A percentile compares a stretch with the other conserved stretches of the same genome.
Conservation (phyloP, 2,888 invertebrate species). For the Cistogaster globosa region DNA sequence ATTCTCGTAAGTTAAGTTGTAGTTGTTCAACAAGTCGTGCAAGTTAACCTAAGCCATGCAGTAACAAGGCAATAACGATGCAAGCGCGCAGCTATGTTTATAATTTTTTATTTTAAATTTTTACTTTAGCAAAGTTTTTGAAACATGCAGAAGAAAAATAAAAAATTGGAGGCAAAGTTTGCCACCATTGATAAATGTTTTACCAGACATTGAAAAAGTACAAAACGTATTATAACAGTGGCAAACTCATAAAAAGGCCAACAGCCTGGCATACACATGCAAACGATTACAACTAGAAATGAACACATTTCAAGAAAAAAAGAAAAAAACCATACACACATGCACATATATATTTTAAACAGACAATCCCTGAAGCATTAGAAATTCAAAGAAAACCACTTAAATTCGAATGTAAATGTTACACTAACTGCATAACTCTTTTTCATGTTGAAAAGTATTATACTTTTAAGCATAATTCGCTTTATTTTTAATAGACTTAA, state of each 20-base stretch:
- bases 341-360: not conserved
- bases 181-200: slow-evolving; percentile 69
- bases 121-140: slow-evolving; percentile 25
- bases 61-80: slow-evolving; percentile 28
- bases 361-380: not conserved
- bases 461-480: too few relatives aligned
- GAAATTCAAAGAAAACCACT: not conserved
- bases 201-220: slow-evolving; percentile 63
- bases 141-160: not conserved
- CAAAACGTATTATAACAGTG: slow-evolving; percentile 68
- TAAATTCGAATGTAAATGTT: too few relatives aligned
- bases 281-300: slow-evolving; percentile 29
- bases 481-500: too few relatives aligned
- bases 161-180: slow-evolving; percentile 58
- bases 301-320: slow-evolving; percentile 39
- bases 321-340: not conserved
- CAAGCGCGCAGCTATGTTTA: slow-evolving; percentile 48
- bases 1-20: not conserved
- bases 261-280: slow-evolving; percentile 45
- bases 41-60: slow-evolving; percentile 19
- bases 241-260: slow-evolving; percentile 68
- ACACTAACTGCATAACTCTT: too few relatives aligned
- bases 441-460: too few relatives aligned
- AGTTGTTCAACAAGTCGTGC: slow-evolving; percentile 3
- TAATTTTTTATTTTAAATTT: not conserved